Conservation (phyloP, 2,113 vertebrate genomes). For the Ariopsis seemanni region DNA sequence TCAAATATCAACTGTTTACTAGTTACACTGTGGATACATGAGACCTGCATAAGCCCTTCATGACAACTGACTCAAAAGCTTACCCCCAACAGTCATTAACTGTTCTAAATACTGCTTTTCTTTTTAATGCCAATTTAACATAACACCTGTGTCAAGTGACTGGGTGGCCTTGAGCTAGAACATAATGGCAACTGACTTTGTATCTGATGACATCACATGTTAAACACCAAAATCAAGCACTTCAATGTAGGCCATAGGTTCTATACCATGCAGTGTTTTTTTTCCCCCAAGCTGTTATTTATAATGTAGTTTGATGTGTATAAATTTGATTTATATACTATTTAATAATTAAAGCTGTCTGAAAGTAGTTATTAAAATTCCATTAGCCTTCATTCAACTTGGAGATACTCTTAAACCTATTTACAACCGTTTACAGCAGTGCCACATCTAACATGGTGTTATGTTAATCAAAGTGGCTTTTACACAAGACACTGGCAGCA, state of each 20-base stretch:
- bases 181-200: not conserved
- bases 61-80: not conserved
- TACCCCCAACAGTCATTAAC: not conserved
- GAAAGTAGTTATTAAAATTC: too few relatives aligned
- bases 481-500: too few relatives aligned
- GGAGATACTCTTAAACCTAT: too few relatives aligned
- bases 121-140: not conserved
- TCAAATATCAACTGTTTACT: not conserved
- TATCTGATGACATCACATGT: not conserved
- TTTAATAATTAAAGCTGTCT: not conserved
- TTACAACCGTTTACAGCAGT: too few relatives aligned
- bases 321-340: too few relatives aligned
- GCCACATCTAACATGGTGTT: too few relatives aligned
- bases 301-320: too few relatives aligned
- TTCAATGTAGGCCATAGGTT: not conserved
- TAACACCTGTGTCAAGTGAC: not conserved
- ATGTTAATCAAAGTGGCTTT: too few relatives aligned
- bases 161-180: not conserved
- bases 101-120: not conserved
- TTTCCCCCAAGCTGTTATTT: too few relatives aligned
- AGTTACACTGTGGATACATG: not conserved
- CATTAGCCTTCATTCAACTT: not conserved
- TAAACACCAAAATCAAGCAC: not conserved
- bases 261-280: too few relatives aligned
- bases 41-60: not conserved